Evolutionary conservation across 2,113 vertebrate genomes (phyloP).

Genomic region (Petrocephalus microphthalmus): DNA sequence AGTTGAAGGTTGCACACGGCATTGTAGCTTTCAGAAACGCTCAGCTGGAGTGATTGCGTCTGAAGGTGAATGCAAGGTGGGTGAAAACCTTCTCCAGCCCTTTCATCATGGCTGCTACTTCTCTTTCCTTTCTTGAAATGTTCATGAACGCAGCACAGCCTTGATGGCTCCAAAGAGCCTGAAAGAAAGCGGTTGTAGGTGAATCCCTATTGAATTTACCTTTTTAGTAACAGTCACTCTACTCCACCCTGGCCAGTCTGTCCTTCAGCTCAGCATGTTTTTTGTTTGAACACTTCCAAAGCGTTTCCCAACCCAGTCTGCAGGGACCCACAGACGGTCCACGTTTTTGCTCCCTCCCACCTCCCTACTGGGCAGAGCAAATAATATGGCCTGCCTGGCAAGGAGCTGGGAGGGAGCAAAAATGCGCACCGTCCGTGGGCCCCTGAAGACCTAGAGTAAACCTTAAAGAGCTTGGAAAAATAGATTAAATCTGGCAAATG

Average conservation of each 20-base stretch:
- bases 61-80: background rate
- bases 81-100: background rate
- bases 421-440: background rate
- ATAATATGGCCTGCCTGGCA: background rate
- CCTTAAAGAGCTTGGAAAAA: background rate
- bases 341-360: background rate
- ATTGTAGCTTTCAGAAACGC: background rate
- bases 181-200: background rate
- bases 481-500: background rate
- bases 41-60: background rate
- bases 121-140: background rate
- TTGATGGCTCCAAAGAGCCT: background rate
- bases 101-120: background rate
- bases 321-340: background rate
- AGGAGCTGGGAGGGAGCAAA: background rate
- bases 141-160: background rate
- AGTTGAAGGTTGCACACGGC: background rate
- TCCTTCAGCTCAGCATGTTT: background rate
- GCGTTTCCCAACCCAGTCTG: background rate
- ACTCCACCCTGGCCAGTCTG: background rate
- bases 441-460: background rate
- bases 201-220: background rate
- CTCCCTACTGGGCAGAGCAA: too few species aligned
- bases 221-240: background rate
- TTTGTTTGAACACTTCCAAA: background rate